Base-by-base conservation (phyloP, 2,113 vertebrate genomes). In the Bothrops jararaca region DNA sequence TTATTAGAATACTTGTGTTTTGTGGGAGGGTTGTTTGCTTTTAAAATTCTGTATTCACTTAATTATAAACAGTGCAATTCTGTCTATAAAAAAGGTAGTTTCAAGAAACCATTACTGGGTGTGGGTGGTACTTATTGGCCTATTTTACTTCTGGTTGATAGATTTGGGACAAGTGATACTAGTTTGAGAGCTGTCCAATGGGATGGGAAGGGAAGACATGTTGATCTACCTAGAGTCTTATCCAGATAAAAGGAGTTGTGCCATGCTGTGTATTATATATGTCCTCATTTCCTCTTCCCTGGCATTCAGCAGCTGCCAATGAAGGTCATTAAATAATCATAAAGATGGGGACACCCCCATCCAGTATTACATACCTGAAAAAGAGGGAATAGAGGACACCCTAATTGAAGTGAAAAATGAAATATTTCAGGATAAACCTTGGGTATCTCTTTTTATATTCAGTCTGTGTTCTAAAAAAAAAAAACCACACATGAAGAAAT, bases 371-470 rank as follows among this genome's bases (percentile, higher is more conserved):
- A 93, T 54, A 50, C 23, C 90, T 20, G 85, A 69, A n/a, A 48
- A 42, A 91, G 9, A 60, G 80, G 87, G 5, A 94, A 34, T 15
- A 86, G 91, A 88, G 53, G 1, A 26, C 53, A 29, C 6, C n/a
- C 8, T 92, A 26, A 74, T 6, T 23, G 86, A 54, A 74, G 34
- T 91, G 92, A 45, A 3, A 34, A 60, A 60, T 58, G 74, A 45
- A 26, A n/a, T 95, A 23, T 87, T 95, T 86, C 52, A 3, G 91
- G 45, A 86, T 53, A n/a, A 87, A 57, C 90, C 34, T 93, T 94
- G 74, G 64, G 85, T 91, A 85, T 58, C 7, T 90, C 64, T 45
- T 93, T 3, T 3, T 92, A 90, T 93, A 93, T 80, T 92, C 90
- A 64, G 85, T 3, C 22, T 91, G 3, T 89, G 93, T 93, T 24